Evolutionary conservation across 1,140 invertebrate genomes (phyloP).

Genomic region (Drosophila bocqueti): DNA sequence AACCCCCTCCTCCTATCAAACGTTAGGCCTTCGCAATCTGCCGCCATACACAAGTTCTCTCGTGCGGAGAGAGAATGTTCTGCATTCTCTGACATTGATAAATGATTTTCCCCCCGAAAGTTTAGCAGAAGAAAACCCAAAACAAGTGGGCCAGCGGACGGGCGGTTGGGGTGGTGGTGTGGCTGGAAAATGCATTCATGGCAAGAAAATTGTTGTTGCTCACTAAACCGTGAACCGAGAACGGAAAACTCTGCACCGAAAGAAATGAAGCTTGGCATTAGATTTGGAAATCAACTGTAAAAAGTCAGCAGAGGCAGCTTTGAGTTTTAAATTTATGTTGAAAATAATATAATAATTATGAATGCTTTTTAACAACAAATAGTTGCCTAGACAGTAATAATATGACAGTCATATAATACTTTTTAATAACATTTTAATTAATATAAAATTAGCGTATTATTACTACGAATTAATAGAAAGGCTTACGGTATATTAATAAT

Average conservation of each 20-base stretch:
- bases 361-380: not conserved
- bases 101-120: constrained; percentile 71
- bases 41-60: constrained; percentile 56
- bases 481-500: not conserved
- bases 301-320: not conserved
- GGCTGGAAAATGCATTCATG: constrained; percentile 62
- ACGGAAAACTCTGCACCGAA: constrained; percentile 12
- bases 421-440: not conserved
- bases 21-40: constrained; percentile 52
- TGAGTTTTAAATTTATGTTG: not conserved
- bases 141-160: constrained; percentile 16
- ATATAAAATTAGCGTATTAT: too few species aligned
- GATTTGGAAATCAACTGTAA: not conserved
- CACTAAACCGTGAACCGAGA: constrained; percentile 77
- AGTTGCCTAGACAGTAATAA: not conserved
- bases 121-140: constrained; percentile 72
- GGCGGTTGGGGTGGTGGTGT: not conserved
- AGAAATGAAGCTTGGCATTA: not conserved
- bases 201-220: constrained; percentile 77
- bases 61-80: constrained; percentile 74
- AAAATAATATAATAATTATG: too few species aligned
- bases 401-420: too few species aligned
- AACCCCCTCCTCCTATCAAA: constrained; percentile 21
- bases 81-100: constrained; percentile 80
- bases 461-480: not conserved